A percentile compares a stretch with the other conserved stretches of the same genome.
Evolutionary conservation across 2,888 invertebrate species (phyloP).

Genomic region (Perithous albicinctus): DNA sequence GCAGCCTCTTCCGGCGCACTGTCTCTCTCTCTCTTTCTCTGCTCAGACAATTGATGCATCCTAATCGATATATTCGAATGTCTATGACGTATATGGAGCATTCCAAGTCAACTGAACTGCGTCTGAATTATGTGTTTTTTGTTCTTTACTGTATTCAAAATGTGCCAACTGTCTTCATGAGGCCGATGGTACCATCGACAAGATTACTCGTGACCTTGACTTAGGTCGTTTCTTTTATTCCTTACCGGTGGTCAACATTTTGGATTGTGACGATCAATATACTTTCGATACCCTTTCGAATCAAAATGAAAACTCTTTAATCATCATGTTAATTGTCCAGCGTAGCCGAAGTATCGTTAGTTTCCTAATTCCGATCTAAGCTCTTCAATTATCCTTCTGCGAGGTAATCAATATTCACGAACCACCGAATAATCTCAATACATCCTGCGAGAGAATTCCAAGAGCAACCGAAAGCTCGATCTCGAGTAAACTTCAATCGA

Average conservation of each 20-base stretch:
- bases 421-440: neutral
- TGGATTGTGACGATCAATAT: no score
- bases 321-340: no score
- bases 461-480: neutral
- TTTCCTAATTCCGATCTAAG: neutral
- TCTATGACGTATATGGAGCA: conserved; percentile 36
- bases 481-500: neutral
- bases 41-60: conserved; percentile 72
- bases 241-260: no score
- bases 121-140: no score
- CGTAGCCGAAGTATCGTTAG: neutral
- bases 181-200: no score
- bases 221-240: no score
- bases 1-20: conserved; percentile 48
- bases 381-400: neutral
- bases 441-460: neutral
- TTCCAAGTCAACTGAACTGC: conserved; percentile 4
- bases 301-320: no score
- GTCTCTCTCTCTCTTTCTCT: no score
- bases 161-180: no score
- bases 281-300: no score
- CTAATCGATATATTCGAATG: conserved; percentile 67
- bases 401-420: neutral
- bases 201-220: no score
- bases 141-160: no score